Evolutionary conservation across 2,888 invertebrate genomes (phyloP), one percentile per base, ranked within the genome.

Genomic region (Drosophila diplacantha): DNA sequence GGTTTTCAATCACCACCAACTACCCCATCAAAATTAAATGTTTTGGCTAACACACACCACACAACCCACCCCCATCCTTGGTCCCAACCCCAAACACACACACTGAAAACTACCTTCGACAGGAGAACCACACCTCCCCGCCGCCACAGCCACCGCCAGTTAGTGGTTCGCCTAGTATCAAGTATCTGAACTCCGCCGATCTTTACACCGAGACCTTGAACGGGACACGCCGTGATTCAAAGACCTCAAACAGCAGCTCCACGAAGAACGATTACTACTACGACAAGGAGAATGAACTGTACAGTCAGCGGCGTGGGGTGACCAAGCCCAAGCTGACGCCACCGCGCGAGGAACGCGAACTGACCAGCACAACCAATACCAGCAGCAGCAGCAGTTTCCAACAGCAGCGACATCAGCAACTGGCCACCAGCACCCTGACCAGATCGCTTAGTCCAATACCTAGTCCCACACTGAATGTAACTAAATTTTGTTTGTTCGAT

Each of bases 391-490:
- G 34, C 65, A 74, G 24, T 69, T 74, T 55, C 65, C 75, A 56
- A 58, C 74, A 54, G 39, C 73, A 57, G 70, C 71, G 69, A 69
- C 72, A 65, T 72, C 65, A 63, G 68, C 69, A 71, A 75, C 72
- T 78, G 61, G 49, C 62, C 41, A 61, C 60, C 49, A 61, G 61
- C 41, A 61, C 60, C 12, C 49, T 61, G 72, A 77, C 81, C 54
- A 72, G 77, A 61, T 78, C 83, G 72, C 74, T 85, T 71, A 86
- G 85, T 75, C 88, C 88, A 72, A 82, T 86, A 71, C 81, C 88
- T 81, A 88, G 88, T 86, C 87, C 88, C 81, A 85, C 85, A 84
- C 86, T 86, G 75, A 87, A 88, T 85, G 88, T 88, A 87, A 87
- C 84, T 87, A 85, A 81, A 83, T 69, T 81, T 71, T 22, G 18